Evolutionary conservation across 2,113 vertebrate genomes (phyloP).

Genomic region (Lontra canadensis): DNA sequence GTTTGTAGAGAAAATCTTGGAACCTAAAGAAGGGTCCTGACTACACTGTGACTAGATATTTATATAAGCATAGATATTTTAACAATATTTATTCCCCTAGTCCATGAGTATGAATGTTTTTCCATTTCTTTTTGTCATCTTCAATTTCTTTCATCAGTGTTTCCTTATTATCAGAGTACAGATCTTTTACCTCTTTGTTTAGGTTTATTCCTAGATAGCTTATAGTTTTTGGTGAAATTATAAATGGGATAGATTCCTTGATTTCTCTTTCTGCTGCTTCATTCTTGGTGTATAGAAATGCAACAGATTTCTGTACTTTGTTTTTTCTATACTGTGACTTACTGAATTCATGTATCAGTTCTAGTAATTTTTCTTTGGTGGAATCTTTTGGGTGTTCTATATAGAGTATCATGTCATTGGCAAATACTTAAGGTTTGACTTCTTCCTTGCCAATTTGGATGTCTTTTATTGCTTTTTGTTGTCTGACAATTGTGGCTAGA

Average conservation of each 20-base stretch:
- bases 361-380: background rate
- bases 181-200: background rate
- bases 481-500: background rate
- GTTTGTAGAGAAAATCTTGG: background rate
- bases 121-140: background rate
- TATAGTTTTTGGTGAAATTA: background rate
- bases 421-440: background rate
- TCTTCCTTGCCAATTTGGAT: background rate
- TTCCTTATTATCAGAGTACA: background rate
- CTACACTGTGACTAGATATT: background rate
- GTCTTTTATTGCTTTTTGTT: background rate
- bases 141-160: background rate
- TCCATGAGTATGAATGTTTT: background rate
- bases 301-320: background rate
- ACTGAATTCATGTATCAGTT: background rate
- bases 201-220: background rate
- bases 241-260: background rate
- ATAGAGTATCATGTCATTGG: background rate
- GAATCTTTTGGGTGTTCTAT: background rate
- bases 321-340: background rate
- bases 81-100: background rate
- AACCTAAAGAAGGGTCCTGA: background rate
- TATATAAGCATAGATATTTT: background rate
- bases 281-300: background rate
- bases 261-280: background rate